These are phyloP conservation scores for Thunnus albacares DNA, from an alignment of 2,797 vertebrate genomes.

Conservation along the genomic window DNA sequence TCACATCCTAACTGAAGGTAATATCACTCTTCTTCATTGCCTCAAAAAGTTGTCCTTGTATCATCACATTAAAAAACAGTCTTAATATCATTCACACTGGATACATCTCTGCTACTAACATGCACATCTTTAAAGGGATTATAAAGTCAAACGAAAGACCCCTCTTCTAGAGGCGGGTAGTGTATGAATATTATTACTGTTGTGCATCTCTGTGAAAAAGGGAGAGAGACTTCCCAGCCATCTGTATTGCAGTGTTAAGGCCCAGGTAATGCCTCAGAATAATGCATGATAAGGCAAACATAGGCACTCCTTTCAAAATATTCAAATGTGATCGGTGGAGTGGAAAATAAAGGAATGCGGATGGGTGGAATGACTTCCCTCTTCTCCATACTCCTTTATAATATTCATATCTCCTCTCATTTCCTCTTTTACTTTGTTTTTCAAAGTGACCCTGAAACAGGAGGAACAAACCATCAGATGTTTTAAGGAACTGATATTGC, in stretches of 20 bases:
- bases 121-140: constrained; percentile 70
- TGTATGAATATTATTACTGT: constrained; percentile 83
- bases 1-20: constrained; percentile 7
- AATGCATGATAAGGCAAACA: constrained; percentile 90
- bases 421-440: constrained; percentile 73
- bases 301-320: constrained; percentile 86
- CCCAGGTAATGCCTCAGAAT: constrained; percentile 85
- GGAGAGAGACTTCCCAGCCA: constrained; percentile 75
- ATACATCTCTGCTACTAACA: constrained; percentile 64
- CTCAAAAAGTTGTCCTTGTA: constrained; percentile 44
- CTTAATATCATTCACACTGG: constrained; percentile 51
- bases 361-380: constrained; percentile 81
- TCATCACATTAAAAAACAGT: constrained; percentile 28
- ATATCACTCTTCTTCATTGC: constrained; percentile 17
- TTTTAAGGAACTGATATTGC: constrained; percentile 30
- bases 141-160: constrained; percentile 73
- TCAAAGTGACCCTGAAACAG: constrained; percentile 72
- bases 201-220: constrained; percentile 75
- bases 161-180: constrained; percentile 52
- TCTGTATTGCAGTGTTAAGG: constrained; percentile 84
- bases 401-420: constrained; percentile 75
- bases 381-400: constrained; percentile 73
- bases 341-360: constrained; percentile 87
- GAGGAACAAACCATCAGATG: constrained; percentile 34
- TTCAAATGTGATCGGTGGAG: constrained; percentile 85